Evolutionary conservation across 2,888 invertebrate genomes (phyloP).

Genomic region (Automeris io): DNA sequence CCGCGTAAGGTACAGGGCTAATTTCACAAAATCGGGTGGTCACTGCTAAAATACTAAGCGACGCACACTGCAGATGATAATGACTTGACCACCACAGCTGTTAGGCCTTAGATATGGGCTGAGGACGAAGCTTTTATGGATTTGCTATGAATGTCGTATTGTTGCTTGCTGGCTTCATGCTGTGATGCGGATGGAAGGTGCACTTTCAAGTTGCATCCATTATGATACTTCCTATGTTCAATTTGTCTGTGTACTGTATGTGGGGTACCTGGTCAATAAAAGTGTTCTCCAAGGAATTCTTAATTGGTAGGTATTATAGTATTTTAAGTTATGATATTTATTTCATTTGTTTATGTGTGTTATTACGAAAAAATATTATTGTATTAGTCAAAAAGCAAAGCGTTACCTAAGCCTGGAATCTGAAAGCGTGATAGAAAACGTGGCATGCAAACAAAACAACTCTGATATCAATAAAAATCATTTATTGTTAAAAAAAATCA

Average conservation of each 20-base stretch:
- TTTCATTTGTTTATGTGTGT: constrained; percentile 27
- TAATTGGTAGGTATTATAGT: constrained; percentile 2
- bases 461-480: constrained; percentile 55
- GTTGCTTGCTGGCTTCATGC: constrained; percentile 51
- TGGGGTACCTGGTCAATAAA: neutral
- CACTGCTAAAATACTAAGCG: constrained; percentile 39
- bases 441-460: constrained; percentile 70
- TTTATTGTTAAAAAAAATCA: constrained; percentile 74
- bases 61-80: constrained; percentile 38
- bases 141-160: constrained; percentile 35
- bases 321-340: constrained; percentile 14
- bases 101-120: constrained; percentile 52
- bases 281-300: neutral
- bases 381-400: constrained; percentile 58
- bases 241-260: neutral
- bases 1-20: constrained; percentile 14
- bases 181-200: constrained; percentile 49
- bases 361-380: constrained; percentile 31
- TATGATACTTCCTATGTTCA: constrained; percentile 13
- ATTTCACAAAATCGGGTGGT: constrained; percentile 32
- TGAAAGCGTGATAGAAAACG: constrained; percentile 50
- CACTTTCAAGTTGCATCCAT: constrained; percentile 21
- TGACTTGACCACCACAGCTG: constrained; percentile 45
- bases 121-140: constrained; percentile 44
- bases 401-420: constrained; percentile 61